Base-by-base conservation (phyloP, 2,888 invertebrate species). In the Endotricha flammealis region DNA sequence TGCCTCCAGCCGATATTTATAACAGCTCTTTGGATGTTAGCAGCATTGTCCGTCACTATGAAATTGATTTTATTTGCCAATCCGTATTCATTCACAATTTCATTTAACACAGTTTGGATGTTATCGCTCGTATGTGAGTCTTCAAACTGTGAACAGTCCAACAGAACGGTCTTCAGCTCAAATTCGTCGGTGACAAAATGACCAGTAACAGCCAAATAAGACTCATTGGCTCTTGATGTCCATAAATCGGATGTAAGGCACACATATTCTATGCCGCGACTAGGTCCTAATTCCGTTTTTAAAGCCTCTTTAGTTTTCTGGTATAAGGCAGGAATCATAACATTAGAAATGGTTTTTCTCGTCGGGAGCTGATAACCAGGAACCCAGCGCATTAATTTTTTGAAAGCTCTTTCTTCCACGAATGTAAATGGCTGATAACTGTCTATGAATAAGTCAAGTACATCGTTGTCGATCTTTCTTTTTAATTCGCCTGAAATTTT, bases 1-100 rank as follows among this genome's bases (percentile, higher is more conserved):
- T 57, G 51, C 13, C 48, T 50, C 46, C 46, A 51, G 0, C 30
- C 33, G 23, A 45, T 29, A 3, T 39, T 36, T 35, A 32, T 12
- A 1, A 28, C n/a, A 7, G 13, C 28, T 22, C 39, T 41, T n/a
- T 14, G 10, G 4, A 43, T 22, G 16, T 43, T 46, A 1, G 39
- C 22, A 0, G 46, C 41, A 23, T 43, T 46, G 25, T 45, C 45
- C 4, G 20, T 32, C 1, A 41, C 24, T 3, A 37, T 10, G 10
- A 25, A 25, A 10, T 25, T 25, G 5, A 25, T 20, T 20, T 31
- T 22, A 20, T 22, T 8, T 8, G 12, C 13, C 3, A 28, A 12
- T 2, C 12, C 12, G 12, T 13, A 28, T 1, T 28, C 28, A 8
- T 12, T 13, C 12, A 28, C 12, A 28, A 28, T 28, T 1, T n/a